Percentiles rank a stretch among this genome's conserved stretches.
phyloP scores from a whole-genome alignment of 2,797 vertebrate genomes.

The Ispidina picta region DNA sequence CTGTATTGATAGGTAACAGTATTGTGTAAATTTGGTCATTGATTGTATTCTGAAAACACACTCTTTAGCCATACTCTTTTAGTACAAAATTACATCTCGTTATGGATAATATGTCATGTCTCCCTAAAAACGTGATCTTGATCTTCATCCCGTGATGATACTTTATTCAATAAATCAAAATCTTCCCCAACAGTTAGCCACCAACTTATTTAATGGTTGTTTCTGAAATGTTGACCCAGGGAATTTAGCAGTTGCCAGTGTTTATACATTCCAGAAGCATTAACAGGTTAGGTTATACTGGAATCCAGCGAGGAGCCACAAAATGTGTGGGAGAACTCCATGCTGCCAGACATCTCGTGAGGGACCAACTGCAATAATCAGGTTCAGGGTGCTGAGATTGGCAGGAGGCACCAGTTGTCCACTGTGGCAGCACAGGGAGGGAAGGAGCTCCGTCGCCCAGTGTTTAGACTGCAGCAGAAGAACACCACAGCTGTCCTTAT shows the following conservation, averaged over 20 bases:
- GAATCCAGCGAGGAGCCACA: conserved; percentile 58
- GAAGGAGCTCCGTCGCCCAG: background rate
- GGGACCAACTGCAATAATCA: conserved; percentile 70
- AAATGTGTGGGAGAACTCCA: conserved; percentile 61
- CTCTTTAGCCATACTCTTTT: background rate
- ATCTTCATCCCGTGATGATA: conserved; percentile 21
- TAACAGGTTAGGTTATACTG: conserved; percentile 70
- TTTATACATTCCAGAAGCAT: conserved; percentile 83
- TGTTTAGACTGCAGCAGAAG: conserved; percentile 11
- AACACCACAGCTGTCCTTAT: conserved; percentile 39
- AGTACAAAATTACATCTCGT: conserved; percentile 17
- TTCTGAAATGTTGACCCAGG: conserved; percentile 47
- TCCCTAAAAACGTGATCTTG: conserved; percentile 43
- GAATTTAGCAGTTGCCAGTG: conserved; percentile 64
- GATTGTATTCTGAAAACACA: background rate
- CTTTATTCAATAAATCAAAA: conserved; percentile 40
- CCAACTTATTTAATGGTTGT: conserved; percentile 23
- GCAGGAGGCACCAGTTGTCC: conserved; percentile 25
- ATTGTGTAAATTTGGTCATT: background rate
- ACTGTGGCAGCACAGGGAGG: background rate
- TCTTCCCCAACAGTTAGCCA: conserved; percentile 14
- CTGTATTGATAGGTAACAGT: background rate
- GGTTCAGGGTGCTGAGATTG: conserved; percentile 34
- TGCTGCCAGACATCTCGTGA: conserved; percentile 71
- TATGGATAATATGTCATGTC: conserved; percentile 26